Base-by-base conservation (phyloP, 2,113 vertebrate species). In the Siphamia tubifer region DNA sequence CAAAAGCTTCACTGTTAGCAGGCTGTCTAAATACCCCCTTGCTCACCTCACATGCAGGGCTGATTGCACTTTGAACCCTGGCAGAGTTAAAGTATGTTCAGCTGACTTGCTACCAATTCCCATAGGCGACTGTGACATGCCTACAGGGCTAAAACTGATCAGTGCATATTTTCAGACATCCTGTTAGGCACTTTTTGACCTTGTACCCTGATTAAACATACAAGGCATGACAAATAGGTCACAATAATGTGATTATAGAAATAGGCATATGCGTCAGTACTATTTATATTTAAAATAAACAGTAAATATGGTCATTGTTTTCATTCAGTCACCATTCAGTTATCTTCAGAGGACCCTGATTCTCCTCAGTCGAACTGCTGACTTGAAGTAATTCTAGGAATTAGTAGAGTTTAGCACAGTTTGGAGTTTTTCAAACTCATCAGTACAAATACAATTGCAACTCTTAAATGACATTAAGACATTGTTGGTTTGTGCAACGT, bases 1-100 rank as follows among this genome's bases (percentile, higher is more conserved):
- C 78, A 82, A 69, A 77, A 73, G 68, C 23, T 7, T 1, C 24
- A 76, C 53, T 82, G 80, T 82, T 77, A 74, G 39, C 67, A 9
- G 23, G 8, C 62, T 1, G 9, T 16, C 38, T 55, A n/a, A 43
- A 44, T 21, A n/a, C 32, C 35, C 48, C 54, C 5, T 1, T 16
- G 36, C 42, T 68, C 30, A 77, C 54, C 60, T 71, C 70, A 60
- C 43, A 67, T 76, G 71, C 15, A 25, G 30, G 54, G 38, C 34
- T 15, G 15, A 12, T 8, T 61, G 70, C 25, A 16, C 66, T 82
- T 36, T 74, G 42, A 75, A 58, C 82, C 56, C 56, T 2, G 11
- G 11, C 19, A 3, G 32, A 20, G 39, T 32, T 4, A 1, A 62
- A 71, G 27, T 56, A 70, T 47, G 69, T 53, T 81, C 81, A 85